Percentiles rank a stretch among this genome's conserved stretches.
Conservation (phyloP, 2,888 invertebrate genomes). For the Hypolimnas misippus region DNA sequence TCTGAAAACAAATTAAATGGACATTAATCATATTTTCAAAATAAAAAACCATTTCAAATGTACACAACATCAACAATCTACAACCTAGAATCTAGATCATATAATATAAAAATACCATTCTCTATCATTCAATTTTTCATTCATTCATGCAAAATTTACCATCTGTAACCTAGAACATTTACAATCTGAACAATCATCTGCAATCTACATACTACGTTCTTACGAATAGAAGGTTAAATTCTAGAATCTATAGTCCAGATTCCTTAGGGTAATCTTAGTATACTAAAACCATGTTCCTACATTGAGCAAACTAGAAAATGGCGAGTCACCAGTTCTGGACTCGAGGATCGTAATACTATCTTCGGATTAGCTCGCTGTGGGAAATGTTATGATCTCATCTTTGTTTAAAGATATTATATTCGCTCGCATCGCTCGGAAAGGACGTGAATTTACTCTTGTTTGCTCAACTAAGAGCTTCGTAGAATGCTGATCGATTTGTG, state of each 20-base stretch:
- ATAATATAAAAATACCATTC: too few relatives aligned
- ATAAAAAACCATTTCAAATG: too few relatives aligned
- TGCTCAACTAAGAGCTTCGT: conserved; percentile 57
- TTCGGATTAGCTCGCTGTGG: conserved; percentile 32
- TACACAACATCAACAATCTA: too few relatives aligned
- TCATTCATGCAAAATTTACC: too few relatives aligned
- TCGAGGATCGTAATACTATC: conserved; percentile 27
- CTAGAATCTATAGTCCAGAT: neutral
- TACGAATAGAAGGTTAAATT: too few relatives aligned
- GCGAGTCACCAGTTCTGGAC: conserved; percentile 10
- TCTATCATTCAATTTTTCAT: too few relatives aligned
- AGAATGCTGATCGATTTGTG: conserved; percentile 37
- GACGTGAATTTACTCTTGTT: conserved; percentile 59
- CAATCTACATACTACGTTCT: too few relatives aligned
- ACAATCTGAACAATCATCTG: too few relatives aligned
- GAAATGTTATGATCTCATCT: conserved; percentile 38
- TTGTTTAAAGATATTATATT: conserved; percentile 47
- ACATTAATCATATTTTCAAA: too few relatives aligned
- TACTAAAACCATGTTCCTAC: neutral
- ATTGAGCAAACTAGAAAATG: neutral
- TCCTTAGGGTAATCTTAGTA: neutral
- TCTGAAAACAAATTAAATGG: too few relatives aligned
- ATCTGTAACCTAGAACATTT: too few relatives aligned
- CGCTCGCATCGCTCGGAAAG: conserved; percentile 49
- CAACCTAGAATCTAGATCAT: too few relatives aligned